Evolutionary conservation across 1,140 invertebrate species (phyloP), one percentile per base, ranked within the genome.

Genomic region (Papilio xuthus): DNA sequence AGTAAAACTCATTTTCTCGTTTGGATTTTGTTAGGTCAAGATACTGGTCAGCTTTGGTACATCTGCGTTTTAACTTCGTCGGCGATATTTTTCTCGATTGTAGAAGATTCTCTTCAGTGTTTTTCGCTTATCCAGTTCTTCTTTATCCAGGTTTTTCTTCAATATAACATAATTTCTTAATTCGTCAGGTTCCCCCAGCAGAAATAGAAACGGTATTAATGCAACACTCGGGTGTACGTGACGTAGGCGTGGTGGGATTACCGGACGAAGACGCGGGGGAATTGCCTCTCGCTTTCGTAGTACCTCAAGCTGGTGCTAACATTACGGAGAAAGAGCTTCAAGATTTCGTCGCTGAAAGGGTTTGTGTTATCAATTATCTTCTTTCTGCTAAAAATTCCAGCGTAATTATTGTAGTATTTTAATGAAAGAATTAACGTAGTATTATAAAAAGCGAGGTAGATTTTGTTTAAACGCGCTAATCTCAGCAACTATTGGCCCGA

Each of bases 131-230:
- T n/a, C n/a, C n/a, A n/a, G n/a, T n/a, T n/a, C n/a, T n/a, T n/a
- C n/a, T n/a, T n/a, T n/a, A n/a, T n/a, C n/a, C n/a, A n/a, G n/a
- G n/a, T n/a, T n/a, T n/a, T n/a, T n/a, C n/a, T n/a, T n/a, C n/a
- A n/a, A n/a, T 18, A 13, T 47, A 47, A 50, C 18, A 6, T 50
- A 50, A 50, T 50, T 15, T 56, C 7, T 67, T 32, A 28, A 26
- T 26, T 7, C 13, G 3, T 41, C 32, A 85, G 84, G 84, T 85
- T 20, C 76, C 84, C 20, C 86, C 86, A 72, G 86, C 85, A 20
- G 97, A 97, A 91, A 93, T 98, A 80, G 97, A 98, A 92, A 95
- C 95, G 69, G 75, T 98, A 28, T 90, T 98, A 26, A 85, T 97
- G 12, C 94, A 94, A 42, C 95, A 97, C 90, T 94, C 95, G 1